Evolutionary conservation across 1,140 invertebrate genomes (phyloP), one percentile per base, ranked within the genome.

Genomic region (Drosophila azteca): DNA sequence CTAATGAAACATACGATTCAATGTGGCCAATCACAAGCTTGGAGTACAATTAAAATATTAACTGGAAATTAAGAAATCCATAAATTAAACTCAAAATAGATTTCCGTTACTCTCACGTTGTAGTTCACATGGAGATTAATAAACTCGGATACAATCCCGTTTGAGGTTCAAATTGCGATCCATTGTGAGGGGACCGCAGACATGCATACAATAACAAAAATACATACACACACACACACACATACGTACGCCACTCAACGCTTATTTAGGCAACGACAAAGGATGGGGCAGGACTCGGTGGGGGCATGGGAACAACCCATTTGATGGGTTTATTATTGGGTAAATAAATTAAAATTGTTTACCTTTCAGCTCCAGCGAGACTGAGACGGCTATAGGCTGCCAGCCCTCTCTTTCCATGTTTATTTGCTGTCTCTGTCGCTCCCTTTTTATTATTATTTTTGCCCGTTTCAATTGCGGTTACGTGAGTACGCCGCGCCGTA

Each of bases 291-390:
- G 72, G 65, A n/a, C n/a, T n/a, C n/a, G n/a, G n/a, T 20, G 3
- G 15, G 17, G 26, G 39, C 41, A 45, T 35, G 39, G 17, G n/a
- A 31, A 31, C 22, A 51, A 58, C 35, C 45, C 61, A 74, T 67
- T 77, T 81, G 77, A 85, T 85, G 68, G 81, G 81, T 85, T 85
- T 85, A 85, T 85, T 85, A 85, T 85, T 85, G 81, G 73, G 68
- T 79, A 85, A 85, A 85, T 85, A 85, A 85, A 85, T 85, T 85
- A 85, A 85, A 85, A 85, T 85, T 85, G 81, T 85, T 85, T 85
- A 85, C 81, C 77, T 85, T 85, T 81, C 73, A 77, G 51, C 63
- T 58, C 46, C 17, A 5, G 41, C 41, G 13, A 7, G 43, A 74
- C 50, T 39, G 71, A 57, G 71, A 51, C 11, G 45, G 46, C 50